Evolutionary conservation across 2,888 invertebrate genomes (phyloP), one percentile per base, ranked within the genome.

Genomic region (Bellardia bayeri): DNA sequence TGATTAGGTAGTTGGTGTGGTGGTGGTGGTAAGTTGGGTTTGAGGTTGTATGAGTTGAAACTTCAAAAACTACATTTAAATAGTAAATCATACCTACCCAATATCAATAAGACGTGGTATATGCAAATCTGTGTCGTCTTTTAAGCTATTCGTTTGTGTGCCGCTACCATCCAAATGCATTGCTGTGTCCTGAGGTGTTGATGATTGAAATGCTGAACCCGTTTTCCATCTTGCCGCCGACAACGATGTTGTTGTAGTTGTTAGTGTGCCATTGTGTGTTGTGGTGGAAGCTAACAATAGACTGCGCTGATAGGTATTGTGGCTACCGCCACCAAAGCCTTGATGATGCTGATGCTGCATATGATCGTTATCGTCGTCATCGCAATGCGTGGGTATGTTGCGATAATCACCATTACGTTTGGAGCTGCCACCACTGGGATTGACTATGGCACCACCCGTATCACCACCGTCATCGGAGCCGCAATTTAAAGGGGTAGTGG

Each of bases 341-440:
- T 89, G 71, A 88, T 88, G 87, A 78, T 85, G 74, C 85, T 90
- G 58, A 16, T 88, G 82, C 91, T 89, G 89, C 81, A 56, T 51
- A 49, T 95, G 96, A 90, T 96, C 96, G 1, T 95, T 95, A 33
- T 91, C 92, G 56, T 95, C 95, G 88, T 96, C 96, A 90, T 96
- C 96, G 61, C 92, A 92, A 82, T 93, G 92, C 45, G 95, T 95
- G 61, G 96, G 96, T 88, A 96, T 96, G 90, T 96, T 96, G 89
- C 96, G 94, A 91, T 96, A 96, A 90, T 96, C 96, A 58, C 96
- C 96, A 89, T 96, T 95, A 91, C 95, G 96, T 79, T 94, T 93
- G 37, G 90, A 91, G 37, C 89, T 89, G 23, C 92, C 92, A 7
- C 92, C 91, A 68, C 92, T 92, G 14, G 94, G 93, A 80, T 94